These are phyloP conservation scores for Thaleichthys pacificus DNA, from an alignment of 2,797 vertebrate species.

Conservation along the genomic window DNA sequence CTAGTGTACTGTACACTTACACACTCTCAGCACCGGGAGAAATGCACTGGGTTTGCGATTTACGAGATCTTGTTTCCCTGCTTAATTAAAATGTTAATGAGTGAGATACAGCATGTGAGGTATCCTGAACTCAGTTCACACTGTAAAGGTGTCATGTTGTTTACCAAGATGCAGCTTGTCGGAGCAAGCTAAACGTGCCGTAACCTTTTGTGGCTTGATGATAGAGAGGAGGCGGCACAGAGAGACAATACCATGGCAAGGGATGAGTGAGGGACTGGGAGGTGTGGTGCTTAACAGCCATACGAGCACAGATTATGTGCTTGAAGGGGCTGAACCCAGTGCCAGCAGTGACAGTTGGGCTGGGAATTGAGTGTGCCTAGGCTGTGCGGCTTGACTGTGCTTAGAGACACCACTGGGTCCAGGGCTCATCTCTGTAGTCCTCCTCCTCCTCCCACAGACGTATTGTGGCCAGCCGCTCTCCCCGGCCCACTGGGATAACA, in stretches of 20 bases:
- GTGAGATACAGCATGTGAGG: neutral
- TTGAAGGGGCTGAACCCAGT: slow-evolving; percentile 74
- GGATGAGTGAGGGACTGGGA: slow-evolving; percentile 61
- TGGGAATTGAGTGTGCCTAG: slow-evolving; percentile 77
- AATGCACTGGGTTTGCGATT: neutral
- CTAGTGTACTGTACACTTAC: neutral
- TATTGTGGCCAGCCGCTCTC: slow-evolving; percentile 66
- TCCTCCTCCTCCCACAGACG: slow-evolving; percentile 51
- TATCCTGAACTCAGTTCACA: slow-evolving; percentile 23
- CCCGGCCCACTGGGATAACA: slow-evolving; percentile 64
- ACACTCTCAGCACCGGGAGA: neutral
- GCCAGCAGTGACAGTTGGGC: slow-evolving; percentile 85
- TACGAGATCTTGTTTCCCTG: neutral
- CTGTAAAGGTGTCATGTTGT: slow-evolving; percentile 50
- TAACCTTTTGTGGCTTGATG: slow-evolving; percentile 66
- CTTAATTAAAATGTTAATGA: neutral
- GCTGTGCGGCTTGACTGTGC: slow-evolving; percentile 67
- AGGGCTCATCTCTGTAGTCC: slow-evolving; percentile 66
- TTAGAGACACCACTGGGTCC: slow-evolving; percentile 74
- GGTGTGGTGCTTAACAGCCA: slow-evolving; percentile 76
- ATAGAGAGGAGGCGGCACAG: slow-evolving; percentile 58
- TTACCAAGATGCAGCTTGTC: slow-evolving; percentile 68
- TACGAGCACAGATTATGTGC: slow-evolving; percentile 80
- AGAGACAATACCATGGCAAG: slow-evolving; percentile 66
- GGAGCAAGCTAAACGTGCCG: slow-evolving; percentile 51